phyloP scores from a whole-genome alignment of 2,888 invertebrate species.

The Hesperia comma region DNA sequence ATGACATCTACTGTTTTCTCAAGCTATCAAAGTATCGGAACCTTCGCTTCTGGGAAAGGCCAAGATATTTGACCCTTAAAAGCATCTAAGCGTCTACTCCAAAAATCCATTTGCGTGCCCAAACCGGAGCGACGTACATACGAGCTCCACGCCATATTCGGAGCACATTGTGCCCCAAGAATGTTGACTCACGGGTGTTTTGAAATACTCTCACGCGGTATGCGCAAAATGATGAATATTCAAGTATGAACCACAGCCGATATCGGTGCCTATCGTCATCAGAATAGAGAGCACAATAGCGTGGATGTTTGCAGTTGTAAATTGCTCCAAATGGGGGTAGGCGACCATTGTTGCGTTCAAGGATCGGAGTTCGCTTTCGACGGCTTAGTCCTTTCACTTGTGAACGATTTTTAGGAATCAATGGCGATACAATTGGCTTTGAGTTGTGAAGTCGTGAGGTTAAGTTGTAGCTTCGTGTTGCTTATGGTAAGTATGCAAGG shows the following conservation, averaged over 20 bases:
- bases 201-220: slow-evolving; percentile 49
- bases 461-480: neutral
- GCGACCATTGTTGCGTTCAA: slow-evolving; percentile 33
- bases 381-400: slow-evolving; percentile 34
- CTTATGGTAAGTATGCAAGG: neutral
- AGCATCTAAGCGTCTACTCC: slow-evolving; percentile 13
- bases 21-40: neutral
- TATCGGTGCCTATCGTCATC: neutral
- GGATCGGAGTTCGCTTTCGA: slow-evolving; percentile 36
- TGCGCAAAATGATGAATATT: slow-evolving; percentile 37
- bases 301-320: neutral
- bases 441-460: neutral
- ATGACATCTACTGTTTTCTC: neutral
- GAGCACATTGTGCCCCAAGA: slow-evolving; percentile 44
- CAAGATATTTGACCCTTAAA: neutral
- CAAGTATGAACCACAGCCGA: slow-evolving; percentile 3
- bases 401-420: slow-evolving; percentile 30
- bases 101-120: slow-evolving; percentile 26
- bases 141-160: slow-evolving; percentile 27
- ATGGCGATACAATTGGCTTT: slow-evolving; percentile 13
- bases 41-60: slow-evolving; percentile 1
- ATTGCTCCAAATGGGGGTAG: slow-evolving; percentile 35
- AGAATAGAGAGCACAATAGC: neutral
- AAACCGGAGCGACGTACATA: slow-evolving; percentile 24
- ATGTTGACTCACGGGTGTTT: slow-evolving; percentile 48